Base-by-base conservation (phyloP, 2,113 vertebrate species). In the Synchiropus splendidus region DNA sequence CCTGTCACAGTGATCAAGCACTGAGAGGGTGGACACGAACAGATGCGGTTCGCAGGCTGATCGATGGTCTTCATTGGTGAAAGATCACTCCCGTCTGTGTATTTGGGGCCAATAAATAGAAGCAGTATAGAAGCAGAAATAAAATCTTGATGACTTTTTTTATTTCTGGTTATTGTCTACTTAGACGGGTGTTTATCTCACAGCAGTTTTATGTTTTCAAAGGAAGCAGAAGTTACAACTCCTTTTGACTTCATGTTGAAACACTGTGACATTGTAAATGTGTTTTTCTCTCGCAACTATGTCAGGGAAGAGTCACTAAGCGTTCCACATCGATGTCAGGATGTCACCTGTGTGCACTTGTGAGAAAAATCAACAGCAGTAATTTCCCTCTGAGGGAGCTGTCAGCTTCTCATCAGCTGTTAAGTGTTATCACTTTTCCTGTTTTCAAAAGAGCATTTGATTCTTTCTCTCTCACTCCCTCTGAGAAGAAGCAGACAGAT, bases 51-150 rank as follows among this genome's bases (percentile, higher is more conserved):
- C 46, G 47, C 46, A 35, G 36, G 39, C 51, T 70, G 69, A 78
- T 81, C 73, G 43, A 81, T 78, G 66, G 59, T 45, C 39, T 67
- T 77, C 75, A 78, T 81, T 72, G 69, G 66, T 50, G 59, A 56
- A 49, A 51, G 58, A 78, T 78, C 71, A 58, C 49, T 48, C 9
- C 18, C 32, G 10, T 58, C 0, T 51, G 16, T 41, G 48, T 39
- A 27, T 47, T 18, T 48, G 48, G 27, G 39, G 43, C 4, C 21
- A 8, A 27, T 8, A 8, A 27, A 27, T 27, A 27, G 21, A 27
- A 27, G 8, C 21, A 27, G 4, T 27, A 4, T n/a, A n/a, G n/a
- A n/a, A n/a, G n/a, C n/a, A n/a, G n/a, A n/a, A n/a, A n/a, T n/a
- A n/a, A n/a, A n/a, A n/a, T n/a, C n/a, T n/a, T n/a, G n/a, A n/a